Base-by-base conservation (phyloP, 2,113 vertebrate genomes). In the Ovis canadensis region DNA sequence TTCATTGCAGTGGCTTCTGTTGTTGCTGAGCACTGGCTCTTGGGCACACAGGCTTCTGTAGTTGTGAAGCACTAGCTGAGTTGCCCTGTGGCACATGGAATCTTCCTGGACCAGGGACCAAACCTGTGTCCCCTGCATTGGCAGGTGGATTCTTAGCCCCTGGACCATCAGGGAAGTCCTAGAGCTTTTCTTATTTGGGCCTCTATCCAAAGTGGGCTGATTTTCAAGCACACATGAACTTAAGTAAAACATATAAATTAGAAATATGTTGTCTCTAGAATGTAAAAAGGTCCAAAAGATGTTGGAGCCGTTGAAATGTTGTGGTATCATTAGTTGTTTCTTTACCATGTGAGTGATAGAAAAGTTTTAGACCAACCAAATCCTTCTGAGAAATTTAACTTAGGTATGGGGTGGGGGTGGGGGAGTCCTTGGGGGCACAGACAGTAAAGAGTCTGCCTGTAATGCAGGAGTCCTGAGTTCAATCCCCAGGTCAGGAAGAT, bases 391-490 rank as follows among this genome's bases (percentile, higher is more conserved):
- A 31, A 52, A 87, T 86, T 48, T 78, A 64, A 11, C 19, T 31
- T 31, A 78, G 55, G 11, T 45, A 27, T 40, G 43, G 13, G n/a
- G 17, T 21, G 19, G 17, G 33, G n/a, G 17, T 36, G 9, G 33
- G 33, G 33, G 17, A 0, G 0, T 67, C 8, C 17, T 9, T 36
- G 64, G 33, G 0, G 64, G 33, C 17, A 36, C 60, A 67, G 64
- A 9, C 64, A 36, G 33, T 21, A 67, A 67, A 67, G 33, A 67
- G 64, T 67, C 64, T 67, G 33, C 64, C 64, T 67, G 8, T 67
- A 67, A 36, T 10, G 64, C 64, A 36, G 64, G 33, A 36, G 64
- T 67, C 64, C 64, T 67, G 17, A 9, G 33, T 67, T 67, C 64
- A 9, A 21, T 67, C 64, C 33, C 64, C 33, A 67, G 64, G 33